Conservation (phyloP, 1,140 invertebrate species). For the Bilobella aurantiaca region DNA sequence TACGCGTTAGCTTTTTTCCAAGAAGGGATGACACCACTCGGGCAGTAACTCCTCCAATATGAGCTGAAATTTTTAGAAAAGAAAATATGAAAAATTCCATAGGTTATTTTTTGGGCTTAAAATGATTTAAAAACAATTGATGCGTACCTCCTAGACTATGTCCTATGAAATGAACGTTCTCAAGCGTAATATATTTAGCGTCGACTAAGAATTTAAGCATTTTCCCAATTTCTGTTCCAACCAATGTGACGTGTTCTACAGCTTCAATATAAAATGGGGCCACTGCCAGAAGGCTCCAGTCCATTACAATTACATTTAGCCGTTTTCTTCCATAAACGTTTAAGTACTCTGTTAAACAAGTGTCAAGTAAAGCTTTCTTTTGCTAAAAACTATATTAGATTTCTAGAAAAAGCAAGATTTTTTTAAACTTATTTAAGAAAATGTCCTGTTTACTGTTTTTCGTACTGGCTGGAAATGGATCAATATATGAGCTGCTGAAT, state of each 20-base stretch:
- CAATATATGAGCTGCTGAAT: neutral
- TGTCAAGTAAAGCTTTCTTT: too few species aligned
- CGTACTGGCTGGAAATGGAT: neutral
- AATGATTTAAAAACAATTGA: too few species aligned
- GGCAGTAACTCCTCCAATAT: too few species aligned
- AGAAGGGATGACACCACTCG: too few species aligned
- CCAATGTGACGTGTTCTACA: neutral
- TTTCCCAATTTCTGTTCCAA: neutral
- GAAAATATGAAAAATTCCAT: too few species aligned
- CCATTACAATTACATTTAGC: neutral
- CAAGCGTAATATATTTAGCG: neutral
- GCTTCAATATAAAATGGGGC: neutral
- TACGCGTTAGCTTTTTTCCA: too few species aligned
- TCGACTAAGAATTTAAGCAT: neutral
- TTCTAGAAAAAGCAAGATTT: neutral
- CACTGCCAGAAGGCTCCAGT: neutral
- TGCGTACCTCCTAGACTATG: conserved; percentile 39
- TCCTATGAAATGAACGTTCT: neutral
- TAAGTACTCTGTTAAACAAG: neutral
- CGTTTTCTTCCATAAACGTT: neutral
- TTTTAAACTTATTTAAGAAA: neutral
- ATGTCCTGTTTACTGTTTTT: neutral
- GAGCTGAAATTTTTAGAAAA: too few species aligned
- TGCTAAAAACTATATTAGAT: neutral
- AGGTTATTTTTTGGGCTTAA: too few species aligned